Evolutionary conservation across 2,888 invertebrate species (phyloP).

Genomic region (Ctenicera cuprea): DNA sequence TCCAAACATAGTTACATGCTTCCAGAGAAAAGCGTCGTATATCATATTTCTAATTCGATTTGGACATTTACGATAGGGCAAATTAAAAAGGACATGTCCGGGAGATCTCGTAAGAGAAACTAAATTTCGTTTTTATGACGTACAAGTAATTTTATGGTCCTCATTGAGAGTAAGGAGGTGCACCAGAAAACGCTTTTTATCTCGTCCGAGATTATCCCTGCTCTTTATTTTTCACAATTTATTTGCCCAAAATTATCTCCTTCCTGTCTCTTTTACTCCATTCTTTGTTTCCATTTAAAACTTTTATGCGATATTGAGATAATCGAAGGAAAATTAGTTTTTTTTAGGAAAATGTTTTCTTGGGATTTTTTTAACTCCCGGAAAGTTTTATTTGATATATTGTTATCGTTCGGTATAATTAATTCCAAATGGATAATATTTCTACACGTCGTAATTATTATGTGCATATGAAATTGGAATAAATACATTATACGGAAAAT

Average conservation of each 20-base stretch:
- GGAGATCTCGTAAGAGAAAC: constrained; percentile 18
- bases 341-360: not conserved
- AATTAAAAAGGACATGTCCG: constrained; percentile 37
- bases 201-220: constrained; percentile 17
- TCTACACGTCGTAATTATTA: not conserved
- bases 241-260: constrained; percentile 10
- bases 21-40: constrained; percentile 15
- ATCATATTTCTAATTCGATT: constrained; percentile 38
- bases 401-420: not conserved
- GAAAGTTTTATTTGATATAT: not conserved
- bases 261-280: not conserved
- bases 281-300: constrained; percentile 2
- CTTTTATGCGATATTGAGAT: not conserved
- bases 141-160: constrained; percentile 28
- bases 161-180: constrained; percentile 22
- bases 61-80: constrained; percentile 25
- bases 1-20: constrained; percentile 2
- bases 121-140: constrained; percentile 32
- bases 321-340: not conserved
- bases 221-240: constrained; percentile 23
- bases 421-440: not conserved
- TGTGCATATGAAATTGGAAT: not conserved
- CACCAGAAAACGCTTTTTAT: constrained; percentile 19
- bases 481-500: not conserved
- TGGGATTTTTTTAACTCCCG: not conserved